A percentile compares a stretch with the other conserved stretches of the same genome.
These are phyloP conservation scores for Slavum lentiscoides DNA, from an alignment of 2,888 invertebrate species.

Conservation along the genomic window DNA sequence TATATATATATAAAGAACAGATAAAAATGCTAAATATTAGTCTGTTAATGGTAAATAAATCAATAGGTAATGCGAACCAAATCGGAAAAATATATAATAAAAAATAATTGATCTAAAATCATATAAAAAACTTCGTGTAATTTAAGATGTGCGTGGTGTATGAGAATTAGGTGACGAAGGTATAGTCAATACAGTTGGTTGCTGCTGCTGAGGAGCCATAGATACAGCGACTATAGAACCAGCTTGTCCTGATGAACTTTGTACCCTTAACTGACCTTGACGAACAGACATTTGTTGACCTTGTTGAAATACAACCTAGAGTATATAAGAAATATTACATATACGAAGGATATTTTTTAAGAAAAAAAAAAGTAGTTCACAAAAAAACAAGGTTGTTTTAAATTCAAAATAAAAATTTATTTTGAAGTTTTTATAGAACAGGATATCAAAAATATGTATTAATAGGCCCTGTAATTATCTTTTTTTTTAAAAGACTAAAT, in stretches of 20 bases:
- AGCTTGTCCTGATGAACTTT: conserved; percentile 43
- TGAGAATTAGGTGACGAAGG: conserved; percentile 46
- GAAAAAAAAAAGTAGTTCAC: not conserved
- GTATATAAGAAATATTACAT: not conserved
- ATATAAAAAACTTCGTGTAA: conserved; percentile 4
- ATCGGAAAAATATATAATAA: conserved; percentile 12
- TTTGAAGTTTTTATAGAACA: no score
- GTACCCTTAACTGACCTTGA: conserved; percentile 47
- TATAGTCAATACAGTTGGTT: conserved; percentile 50
- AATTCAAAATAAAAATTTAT: not conserved
- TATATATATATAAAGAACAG: not conserved
- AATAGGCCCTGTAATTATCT: not conserved
- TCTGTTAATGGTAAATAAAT: conserved; percentile 43
- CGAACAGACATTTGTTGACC: conserved; percentile 51
- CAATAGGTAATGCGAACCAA: conserved; percentile 40
- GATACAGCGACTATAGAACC: conserved; percentile 49
- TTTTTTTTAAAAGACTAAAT: not conserved
- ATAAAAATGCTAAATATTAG: conserved; percentile 33
- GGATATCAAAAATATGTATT: not conserved
- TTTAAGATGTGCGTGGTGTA: conserved; percentile 50
- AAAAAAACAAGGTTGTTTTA: not conserved
- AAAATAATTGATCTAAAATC: conserved; percentile 23
- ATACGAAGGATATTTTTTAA: not conserved
- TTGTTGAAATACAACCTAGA: conserved; percentile 51
- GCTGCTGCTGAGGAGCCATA: conserved; percentile 50